phyloP scores from a whole-genome alignment of 2,113 vertebrate genomes.

The Hypocryptadius cinnamomeus region DNA sequence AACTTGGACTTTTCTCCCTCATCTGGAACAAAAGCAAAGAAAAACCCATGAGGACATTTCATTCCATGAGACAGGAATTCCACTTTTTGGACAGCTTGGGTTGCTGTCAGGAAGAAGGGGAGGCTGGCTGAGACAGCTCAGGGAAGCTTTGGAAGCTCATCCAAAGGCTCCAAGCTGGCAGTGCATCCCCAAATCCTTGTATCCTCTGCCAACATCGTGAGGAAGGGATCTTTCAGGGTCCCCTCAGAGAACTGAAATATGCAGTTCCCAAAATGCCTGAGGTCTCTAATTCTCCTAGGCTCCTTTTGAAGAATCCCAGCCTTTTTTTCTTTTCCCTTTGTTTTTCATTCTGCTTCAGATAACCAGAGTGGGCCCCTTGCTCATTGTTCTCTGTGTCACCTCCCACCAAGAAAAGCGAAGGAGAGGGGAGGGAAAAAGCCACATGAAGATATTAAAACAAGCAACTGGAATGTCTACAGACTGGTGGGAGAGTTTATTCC shows the following conservation, averaged over 20 bases:
- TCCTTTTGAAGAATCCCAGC: not conserved
- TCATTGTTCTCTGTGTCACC: constrained; percentile 14
- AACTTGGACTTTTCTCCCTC: not conserved
- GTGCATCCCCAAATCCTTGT: not conserved
- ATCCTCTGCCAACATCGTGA: not conserved
- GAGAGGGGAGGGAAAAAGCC: not conserved
- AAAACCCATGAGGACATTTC: not conserved
- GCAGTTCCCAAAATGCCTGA: not conserved
- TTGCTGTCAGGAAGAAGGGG: not conserved
- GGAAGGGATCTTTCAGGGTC: not conserved
- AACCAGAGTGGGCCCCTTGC: not conserved
- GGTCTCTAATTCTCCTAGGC: not conserved
- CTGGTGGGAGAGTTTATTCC: not conserved
- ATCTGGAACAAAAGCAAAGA: not conserved
- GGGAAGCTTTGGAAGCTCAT: not conserved
- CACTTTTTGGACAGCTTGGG: not conserved
- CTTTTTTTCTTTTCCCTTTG: not conserved
- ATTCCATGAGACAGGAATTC: not conserved
- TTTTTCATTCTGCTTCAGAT: not conserved
- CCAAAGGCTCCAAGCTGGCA: not conserved
- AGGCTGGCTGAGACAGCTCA: not conserved
- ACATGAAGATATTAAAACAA: constrained; percentile 39
- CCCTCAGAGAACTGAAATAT: not conserved
- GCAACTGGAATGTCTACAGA: constrained; percentile 13
- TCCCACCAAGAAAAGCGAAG: constrained; percentile 16